These are phyloP conservation scores for Drosophila diplacantha DNA, from an alignment of 2,888 invertebrate species.

Conservation along the genomic window DNA sequence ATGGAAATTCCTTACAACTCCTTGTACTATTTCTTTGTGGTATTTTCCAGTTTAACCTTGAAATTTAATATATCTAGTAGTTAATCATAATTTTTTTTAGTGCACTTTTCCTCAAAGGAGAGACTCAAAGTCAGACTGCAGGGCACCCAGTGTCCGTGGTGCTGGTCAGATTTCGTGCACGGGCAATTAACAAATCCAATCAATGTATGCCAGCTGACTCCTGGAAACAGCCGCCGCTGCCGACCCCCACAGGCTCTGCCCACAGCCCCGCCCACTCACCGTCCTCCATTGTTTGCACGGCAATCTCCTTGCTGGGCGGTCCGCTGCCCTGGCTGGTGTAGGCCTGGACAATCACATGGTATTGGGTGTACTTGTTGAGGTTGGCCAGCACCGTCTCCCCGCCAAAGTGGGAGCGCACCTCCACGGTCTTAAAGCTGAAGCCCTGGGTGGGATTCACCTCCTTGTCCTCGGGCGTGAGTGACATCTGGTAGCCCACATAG, in stretches of 20 bases:
- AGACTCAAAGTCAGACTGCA: slow-evolving; percentile 15
- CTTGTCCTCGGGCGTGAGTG: slow-evolving; percentile 76
- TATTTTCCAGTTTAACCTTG: background rate
- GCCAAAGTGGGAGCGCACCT: slow-evolving; percentile 85
- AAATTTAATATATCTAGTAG: background rate
- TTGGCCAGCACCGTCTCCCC: slow-evolving; percentile 84
- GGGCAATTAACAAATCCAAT: slow-evolving; percentile 72
- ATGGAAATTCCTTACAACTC: background rate
- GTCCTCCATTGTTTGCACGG: slow-evolving; percentile 89
- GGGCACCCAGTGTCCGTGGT: slow-evolving; percentile 13
- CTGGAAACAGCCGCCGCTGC: background rate
- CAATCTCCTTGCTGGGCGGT: slow-evolving; percentile 88
- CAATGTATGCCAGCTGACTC: slow-evolving; percentile 50
- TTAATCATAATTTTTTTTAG: background rate
- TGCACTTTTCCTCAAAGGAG: background rate
- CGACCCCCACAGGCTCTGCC: background rate
- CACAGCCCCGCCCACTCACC: slow-evolving; percentile 78
- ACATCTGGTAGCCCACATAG: slow-evolving; percentile 89
- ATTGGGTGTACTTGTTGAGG: slow-evolving; percentile 87
- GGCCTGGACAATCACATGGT: slow-evolving; percentile 90
- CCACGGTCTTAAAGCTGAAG: slow-evolving; percentile 87
- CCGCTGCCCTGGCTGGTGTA: slow-evolving; percentile 92
- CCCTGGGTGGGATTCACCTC: slow-evolving; percentile 79
- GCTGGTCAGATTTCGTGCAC: slow-evolving; percentile 48
- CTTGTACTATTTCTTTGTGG: background rate